Base-by-base conservation (phyloP, 2,888 invertebrate species). In the Barypeithes pellucidus region DNA sequence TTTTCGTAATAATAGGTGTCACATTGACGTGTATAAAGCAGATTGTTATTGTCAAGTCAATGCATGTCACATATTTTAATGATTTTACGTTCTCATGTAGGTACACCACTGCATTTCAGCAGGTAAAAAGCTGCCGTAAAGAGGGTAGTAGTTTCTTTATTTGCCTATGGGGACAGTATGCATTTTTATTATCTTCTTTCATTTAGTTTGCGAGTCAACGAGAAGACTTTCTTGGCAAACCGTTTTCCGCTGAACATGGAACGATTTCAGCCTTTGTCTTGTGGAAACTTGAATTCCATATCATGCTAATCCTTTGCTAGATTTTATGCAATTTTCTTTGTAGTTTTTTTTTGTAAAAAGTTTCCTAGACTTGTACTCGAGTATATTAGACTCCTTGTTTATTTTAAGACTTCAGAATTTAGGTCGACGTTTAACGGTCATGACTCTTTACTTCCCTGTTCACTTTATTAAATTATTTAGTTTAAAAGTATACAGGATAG, bases 171-270 rank as follows among this genome's bases (percentile, higher is more conserved):
- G 80, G 81, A 80, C 77, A 77, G 74, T 80, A 80, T 83, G 82
- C 81, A 82, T 82, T 82, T 81, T 81, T 81, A 82, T 82, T 81
- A 82, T 82, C 81, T 79, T 79, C 80, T 81, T 80, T 82, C 80
- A 81, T 80, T 81, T 63, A 63, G 63, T 50, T 47, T 47, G 63
- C 47, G 63, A 47, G 63, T 63, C 63, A 63, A 63, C 47, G 63
- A 63, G 33, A 50, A 11, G 63, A 50, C 36, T 63, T 63, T 36
- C 63, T 50, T 36, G 63, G 50, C 47, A 33, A 63, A 63, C 50
- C 63, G 50, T 63, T 63, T 36, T 63, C 36, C 63, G 9, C 33
- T 63, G 47, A 63, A 63, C 47, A 29, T n/a, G 63, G 20, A 16
- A 16, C 57, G 20, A 57, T 54, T 66, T 41, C 43, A 41, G 39